Conservation (phyloP, 2,797 vertebrate species). For the Anguilla anguilla region DNA sequence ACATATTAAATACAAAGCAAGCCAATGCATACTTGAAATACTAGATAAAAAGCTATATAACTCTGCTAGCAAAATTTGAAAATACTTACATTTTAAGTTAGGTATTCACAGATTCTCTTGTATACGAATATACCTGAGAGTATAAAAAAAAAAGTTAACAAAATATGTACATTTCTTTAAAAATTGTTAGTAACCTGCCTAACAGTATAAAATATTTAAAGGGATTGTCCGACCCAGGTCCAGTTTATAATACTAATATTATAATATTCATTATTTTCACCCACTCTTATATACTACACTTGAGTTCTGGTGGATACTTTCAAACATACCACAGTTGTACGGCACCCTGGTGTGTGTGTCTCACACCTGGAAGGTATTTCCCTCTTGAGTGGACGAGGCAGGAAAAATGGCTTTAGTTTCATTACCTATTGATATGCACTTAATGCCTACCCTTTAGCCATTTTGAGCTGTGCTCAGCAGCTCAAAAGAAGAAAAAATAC, state of each 20-base stretch:
- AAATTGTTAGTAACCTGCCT: no score
- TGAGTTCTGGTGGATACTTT: not conserved
- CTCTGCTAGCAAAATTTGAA: no score
- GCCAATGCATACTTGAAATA: no score
- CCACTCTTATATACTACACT: not conserved
- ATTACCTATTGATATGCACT: slow-evolving; percentile 16
- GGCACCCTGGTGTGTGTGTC: not conserved
- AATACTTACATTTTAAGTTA: no score
- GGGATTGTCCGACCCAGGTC: no score
- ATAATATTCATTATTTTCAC: not conserved
- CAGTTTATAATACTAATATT: no score
- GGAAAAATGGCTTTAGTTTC: slow-evolving; percentile 15
- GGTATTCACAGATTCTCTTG: no score
- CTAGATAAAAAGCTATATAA: no score
- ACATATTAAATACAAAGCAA: not conserved
- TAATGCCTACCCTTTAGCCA: slow-evolving; percentile 3
- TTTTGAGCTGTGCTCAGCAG: not conserved
- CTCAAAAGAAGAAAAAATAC: not conserved
- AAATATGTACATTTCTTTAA: no score
- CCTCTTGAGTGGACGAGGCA: slow-evolving; percentile 10
- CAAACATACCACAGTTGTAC: not conserved
- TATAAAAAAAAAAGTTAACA: no score
- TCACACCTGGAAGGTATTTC: slow-evolving; percentile 7
- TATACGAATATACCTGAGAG: no score
- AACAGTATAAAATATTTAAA: no score